phyloP scores from a whole-genome alignment of 2,888 invertebrate species.

The Nasonia oneida region DNA sequence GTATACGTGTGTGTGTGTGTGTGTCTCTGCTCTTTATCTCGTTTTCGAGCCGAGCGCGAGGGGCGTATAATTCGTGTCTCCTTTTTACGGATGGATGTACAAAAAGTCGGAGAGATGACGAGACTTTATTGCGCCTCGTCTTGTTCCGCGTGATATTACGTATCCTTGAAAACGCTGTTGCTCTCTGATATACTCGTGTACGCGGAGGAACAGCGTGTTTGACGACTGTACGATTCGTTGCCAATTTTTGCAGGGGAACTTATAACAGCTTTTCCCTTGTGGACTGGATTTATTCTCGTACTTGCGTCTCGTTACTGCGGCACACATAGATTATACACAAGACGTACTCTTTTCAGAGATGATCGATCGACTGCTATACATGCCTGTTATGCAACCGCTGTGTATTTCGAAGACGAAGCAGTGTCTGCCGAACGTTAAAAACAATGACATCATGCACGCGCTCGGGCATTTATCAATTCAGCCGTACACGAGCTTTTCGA shows the following conservation, averaged over 20 bases:
- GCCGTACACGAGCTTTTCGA: not conserved
- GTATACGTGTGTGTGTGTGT: not conserved
- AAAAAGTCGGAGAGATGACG: slow-evolving; percentile 6
- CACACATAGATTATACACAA: not conserved
- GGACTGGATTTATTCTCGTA: not conserved
- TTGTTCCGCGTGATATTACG: not conserved
- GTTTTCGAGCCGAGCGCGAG: not conserved
- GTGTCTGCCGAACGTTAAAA: not conserved
- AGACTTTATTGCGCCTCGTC: not conserved
- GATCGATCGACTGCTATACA: not conserved
- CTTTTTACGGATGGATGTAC: not conserved
- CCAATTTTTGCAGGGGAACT: not conserved
- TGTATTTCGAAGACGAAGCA: not conserved
- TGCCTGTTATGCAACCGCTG: not conserved
- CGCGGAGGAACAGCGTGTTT: not conserved
- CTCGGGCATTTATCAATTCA: not conserved
- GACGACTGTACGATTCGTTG: not conserved
- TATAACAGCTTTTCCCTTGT: not conserved
- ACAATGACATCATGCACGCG: not conserved
- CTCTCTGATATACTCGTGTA: not conserved
- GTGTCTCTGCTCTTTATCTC: not conserved
- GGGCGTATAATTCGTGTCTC: not conserved
- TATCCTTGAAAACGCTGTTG: not conserved
- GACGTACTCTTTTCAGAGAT: not conserved
- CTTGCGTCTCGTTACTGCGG: too few species aligned